Evolutionary conservation across 1,140 invertebrate genomes (phyloP), one percentile per base, ranked within the genome.

Genomic region (Drosophila equinoxialis): DNA sequence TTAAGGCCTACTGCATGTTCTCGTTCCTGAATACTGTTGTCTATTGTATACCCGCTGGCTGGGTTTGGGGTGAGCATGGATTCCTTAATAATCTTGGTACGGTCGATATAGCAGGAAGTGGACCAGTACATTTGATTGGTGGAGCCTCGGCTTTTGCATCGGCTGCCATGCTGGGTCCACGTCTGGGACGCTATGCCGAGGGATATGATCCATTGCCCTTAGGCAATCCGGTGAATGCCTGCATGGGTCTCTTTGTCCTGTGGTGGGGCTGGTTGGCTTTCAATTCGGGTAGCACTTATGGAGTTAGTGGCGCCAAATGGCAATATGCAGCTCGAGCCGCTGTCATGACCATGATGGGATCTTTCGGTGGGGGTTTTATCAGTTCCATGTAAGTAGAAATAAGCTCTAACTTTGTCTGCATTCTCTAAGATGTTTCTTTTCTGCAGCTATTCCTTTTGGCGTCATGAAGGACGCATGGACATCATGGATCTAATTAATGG

Each of bases 251-350:
- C 0, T 98, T 98, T 87, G 97, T 98, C 30, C 93, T 98, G 4
- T 99, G 98, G 97, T 98, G 97, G 91, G 97, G 97, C 0, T 98
- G 97, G 97, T 92, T 98, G 42, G 97, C 97, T 2, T 98, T 98
- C 83, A 98, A 98, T 92, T 98, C 97, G 59, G 97, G 97, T n/a
- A 96, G 96, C 76, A 96, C 96, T 48, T 96, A 96, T 82, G 96
- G 96, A 20, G 94, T 96, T 35, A 95, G 93, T 67, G 93, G 94
- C 6, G 92, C 94, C 17, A 95, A 95, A 79, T 96, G 91, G 90
- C 90, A 97, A 86, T 98, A 97, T 91, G 97, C 97, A 0, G 97
- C 97, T 0, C 94, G 96, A 74, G 97, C 97, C 0, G 97, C 97
- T 1, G 96, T 98, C 0, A 96, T 96, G 91, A 98, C 97, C 0